A percentile compares a stretch with the other conserved stretches of the same genome.
phyloP scores from a whole-genome alignment of 2,888 invertebrate genomes.

The Philereme vetulata region DNA sequence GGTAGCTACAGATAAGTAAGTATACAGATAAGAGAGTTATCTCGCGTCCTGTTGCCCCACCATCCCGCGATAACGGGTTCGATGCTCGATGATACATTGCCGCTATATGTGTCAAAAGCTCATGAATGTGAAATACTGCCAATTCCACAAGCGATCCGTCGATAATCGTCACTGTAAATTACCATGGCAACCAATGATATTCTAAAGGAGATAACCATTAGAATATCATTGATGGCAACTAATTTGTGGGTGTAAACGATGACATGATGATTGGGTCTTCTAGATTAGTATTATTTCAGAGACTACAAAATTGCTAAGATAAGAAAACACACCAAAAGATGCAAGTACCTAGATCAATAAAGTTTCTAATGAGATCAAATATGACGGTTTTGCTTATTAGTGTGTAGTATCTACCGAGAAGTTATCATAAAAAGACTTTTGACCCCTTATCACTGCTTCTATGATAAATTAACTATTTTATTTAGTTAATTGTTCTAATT shows the following conservation, averaged over 20 bases:
- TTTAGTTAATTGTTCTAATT: background rate
- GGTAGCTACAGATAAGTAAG: slow-evolving; percentile 38
- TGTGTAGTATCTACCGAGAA: slow-evolving; percentile 10
- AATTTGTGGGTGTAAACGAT: no score
- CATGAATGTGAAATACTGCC: no score
- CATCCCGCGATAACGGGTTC: slow-evolving; percentile 62
- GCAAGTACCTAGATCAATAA: no score
- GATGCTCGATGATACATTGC: slow-evolving; percentile 40
- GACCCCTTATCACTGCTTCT: slow-evolving; percentile 21
- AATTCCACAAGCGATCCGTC: no score
- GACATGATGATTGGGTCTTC: no score
- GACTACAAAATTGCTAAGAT: no score
- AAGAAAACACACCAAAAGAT: no score
- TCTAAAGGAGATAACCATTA: no score
- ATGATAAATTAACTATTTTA: slow-evolving; percentile 24
- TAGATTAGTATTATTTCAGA: no score
- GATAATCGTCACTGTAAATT: no score
- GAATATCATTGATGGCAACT: no score
- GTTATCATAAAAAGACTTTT: slow-evolving; percentile 19
- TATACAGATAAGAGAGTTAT: slow-evolving; percentile 50
- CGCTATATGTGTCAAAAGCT: slow-evolving; percentile 12
- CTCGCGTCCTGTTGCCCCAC: slow-evolving; percentile 63
- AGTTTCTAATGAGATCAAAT: background rate
- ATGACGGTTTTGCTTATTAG: slow-evolving; percentile 17
- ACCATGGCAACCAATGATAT: no score